A percentile compares a stretch with the other conserved stretches of the same genome.
Evolutionary conservation across 2,113 vertebrate genomes (phyloP).

Genomic region (Prunella himalayana): DNA sequence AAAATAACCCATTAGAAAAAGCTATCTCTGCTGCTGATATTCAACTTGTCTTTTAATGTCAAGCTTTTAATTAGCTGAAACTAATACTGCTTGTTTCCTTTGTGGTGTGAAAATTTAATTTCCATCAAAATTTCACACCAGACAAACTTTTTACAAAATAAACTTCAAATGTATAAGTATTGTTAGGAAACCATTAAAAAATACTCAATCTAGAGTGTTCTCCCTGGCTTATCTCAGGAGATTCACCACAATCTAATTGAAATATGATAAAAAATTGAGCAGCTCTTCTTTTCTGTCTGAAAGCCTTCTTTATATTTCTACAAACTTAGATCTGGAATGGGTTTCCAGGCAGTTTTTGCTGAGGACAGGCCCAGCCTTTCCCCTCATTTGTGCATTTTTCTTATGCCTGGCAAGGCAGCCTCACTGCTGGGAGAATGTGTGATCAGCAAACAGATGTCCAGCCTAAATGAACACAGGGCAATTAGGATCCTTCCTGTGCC

Average conservation of each 20-base stretch:
- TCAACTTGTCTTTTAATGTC: not conserved
- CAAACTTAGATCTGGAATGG: not conserved
- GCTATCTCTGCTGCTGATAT: not conserved
- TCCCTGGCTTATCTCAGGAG: not conserved
- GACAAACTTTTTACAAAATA: not conserved
- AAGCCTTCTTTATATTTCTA: not conserved
- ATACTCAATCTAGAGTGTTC: not conserved
- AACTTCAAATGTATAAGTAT: not conserved
- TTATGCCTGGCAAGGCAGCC: not conserved
- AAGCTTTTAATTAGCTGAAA: not conserved
- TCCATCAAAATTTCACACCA: not conserved
- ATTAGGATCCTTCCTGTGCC: not conserved
- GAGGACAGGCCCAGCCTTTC: not conserved
- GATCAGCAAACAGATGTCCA: constrained; percentile 26
- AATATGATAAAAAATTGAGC: not conserved
- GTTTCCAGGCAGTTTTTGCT: not conserved
- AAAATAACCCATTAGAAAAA: not conserved
- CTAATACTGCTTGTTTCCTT: not conserved
- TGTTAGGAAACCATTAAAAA: not conserved
- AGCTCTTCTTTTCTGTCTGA: not conserved
- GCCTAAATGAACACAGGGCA: not conserved
- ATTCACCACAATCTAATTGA: not conserved
- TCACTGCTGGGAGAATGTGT: not conserved
- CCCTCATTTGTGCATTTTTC: not conserved
- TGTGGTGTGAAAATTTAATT: not conserved